Evolutionary conservation across 2,797 vertebrate genomes (phyloP).

Genomic region (Siniperca scherzeri): DNA sequence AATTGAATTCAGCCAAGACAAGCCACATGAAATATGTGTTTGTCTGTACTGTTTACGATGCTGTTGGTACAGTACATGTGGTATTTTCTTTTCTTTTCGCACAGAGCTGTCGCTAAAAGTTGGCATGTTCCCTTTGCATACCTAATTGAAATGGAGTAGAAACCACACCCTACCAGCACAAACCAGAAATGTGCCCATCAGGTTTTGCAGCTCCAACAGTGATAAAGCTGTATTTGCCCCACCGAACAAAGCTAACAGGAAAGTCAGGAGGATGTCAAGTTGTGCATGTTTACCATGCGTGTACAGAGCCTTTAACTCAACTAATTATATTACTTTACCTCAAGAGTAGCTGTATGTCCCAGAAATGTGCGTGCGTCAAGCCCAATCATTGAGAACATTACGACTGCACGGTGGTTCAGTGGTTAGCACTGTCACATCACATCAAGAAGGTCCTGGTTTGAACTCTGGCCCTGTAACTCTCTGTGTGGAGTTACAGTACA

Average conservation of each 20-base stretch:
- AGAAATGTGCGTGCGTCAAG: conserved; percentile 38
- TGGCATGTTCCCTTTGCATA: neutral
- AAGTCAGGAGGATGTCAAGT: neutral
- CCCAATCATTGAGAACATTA: conserved; percentile 17
- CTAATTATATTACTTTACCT: conserved; percentile 27
- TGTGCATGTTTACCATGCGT: neutral
- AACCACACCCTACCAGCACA: neutral
- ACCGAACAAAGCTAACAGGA: conserved; percentile 10
- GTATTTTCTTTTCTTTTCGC: neutral
- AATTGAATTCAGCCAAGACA: conserved; percentile 12
- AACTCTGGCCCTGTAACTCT: conserved; percentile 2
- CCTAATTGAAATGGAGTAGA: neutral
- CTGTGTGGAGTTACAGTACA: neutral
- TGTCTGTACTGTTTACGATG: neutral
- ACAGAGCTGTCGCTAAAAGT: neutral
- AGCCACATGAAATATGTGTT: conserved; percentile 8
- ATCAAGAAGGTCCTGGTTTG: conserved; percentile 7
- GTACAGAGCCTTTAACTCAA: conserved; percentile 6
- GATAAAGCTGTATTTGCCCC: neutral
- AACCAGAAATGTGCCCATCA: neutral
- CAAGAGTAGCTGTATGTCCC: conserved; percentile 10
- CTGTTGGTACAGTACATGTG: neutral
- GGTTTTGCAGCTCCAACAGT: neutral
- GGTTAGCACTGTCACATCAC: conserved; percentile 32
- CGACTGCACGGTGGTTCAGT: conserved; percentile 10